These are phyloP conservation scores for Erpornis zantholeuca DNA, from an alignment of 2,113 vertebrate species.

Conservation along the genomic window DNA sequence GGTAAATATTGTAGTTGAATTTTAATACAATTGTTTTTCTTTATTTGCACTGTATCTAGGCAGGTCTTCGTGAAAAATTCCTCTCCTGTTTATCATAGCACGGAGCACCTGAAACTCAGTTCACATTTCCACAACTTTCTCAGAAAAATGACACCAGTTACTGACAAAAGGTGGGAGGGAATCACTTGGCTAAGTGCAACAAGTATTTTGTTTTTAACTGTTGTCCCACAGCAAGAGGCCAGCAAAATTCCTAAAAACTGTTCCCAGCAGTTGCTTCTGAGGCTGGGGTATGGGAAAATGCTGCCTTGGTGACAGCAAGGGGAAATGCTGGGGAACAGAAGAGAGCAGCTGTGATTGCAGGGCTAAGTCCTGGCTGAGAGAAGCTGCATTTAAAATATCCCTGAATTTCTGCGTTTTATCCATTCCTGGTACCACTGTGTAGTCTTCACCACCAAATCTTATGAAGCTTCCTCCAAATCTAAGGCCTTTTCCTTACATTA, in stretches of 20 bases:
- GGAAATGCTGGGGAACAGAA: background rate
- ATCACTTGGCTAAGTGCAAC: background rate
- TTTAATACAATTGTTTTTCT: background rate
- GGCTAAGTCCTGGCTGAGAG: background rate
- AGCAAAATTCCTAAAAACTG: background rate
- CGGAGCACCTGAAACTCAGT: background rate
- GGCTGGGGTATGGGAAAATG: background rate
- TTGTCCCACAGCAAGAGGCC: background rate
- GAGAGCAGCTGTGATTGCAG: background rate
- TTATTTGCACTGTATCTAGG: background rate
- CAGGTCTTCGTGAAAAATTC: background rate
- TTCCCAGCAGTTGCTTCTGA: background rate
- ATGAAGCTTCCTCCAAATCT: background rate
- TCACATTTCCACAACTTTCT: background rate
- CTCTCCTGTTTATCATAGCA: background rate
- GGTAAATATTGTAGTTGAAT: background rate
- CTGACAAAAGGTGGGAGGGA: background rate
- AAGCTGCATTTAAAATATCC: background rate
- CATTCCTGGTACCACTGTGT: background rate
- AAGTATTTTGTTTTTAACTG: background rate
- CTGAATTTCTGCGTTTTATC: background rate
- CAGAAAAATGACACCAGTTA: background rate
- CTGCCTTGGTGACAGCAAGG: background rate
- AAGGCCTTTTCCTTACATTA: background rate
- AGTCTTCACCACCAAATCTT: background rate